A percentile compares a stretch with the other conserved stretches of the same genome.
These are phyloP conservation scores for Malurus melanocephalus DNA, from an alignment of 2,113 vertebrate genomes.

Conservation along the genomic window DNA sequence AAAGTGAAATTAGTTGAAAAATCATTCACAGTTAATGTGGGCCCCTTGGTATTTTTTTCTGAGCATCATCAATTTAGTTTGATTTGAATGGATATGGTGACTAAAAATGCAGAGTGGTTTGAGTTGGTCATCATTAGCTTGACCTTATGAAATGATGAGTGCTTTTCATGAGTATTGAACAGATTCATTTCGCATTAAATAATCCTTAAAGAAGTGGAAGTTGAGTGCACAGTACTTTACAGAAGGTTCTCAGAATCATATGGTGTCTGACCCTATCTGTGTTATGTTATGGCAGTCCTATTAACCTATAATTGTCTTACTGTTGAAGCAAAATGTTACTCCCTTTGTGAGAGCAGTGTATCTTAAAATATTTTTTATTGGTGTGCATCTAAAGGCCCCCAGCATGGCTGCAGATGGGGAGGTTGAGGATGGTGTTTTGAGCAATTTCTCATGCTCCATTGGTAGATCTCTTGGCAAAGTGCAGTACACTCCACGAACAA, in stretches of 20 bases:
- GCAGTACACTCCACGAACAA: neutral
- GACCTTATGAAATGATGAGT: neutral
- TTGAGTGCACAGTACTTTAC: slow-evolving; percentile 18
- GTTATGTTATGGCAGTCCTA: slow-evolving; percentile 27
- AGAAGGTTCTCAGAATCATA: neutral
- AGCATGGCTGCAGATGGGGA: neutral
- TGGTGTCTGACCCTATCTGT: neutral
- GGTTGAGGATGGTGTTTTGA: neutral
- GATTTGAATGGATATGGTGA: neutral
- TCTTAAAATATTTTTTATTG: slow-evolving; percentile 38
- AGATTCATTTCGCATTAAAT: neutral
- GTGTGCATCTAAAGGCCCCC: slow-evolving; percentile 25
- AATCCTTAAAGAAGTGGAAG: neutral
- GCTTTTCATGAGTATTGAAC: slow-evolving; percentile 7
- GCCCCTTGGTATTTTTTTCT: slow-evolving; percentile 20
- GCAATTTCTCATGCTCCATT: neutral
- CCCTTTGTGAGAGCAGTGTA: slow-evolving; percentile 31
- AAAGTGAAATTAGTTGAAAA: slow-evolving; percentile 30
- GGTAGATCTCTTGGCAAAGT: neutral
- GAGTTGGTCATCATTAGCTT: slow-evolving; percentile 29
- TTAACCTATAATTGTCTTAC: slow-evolving; percentile 46
- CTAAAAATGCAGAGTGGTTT: neutral
- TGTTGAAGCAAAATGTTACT: slow-evolving; percentile 40
- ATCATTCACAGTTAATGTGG: slow-evolving; percentile 52
- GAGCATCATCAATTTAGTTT: neutral